Evolutionary conservation across 2,113 vertebrate genomes (phyloP).

Genomic region (Oncorhynchus masou): DNA sequence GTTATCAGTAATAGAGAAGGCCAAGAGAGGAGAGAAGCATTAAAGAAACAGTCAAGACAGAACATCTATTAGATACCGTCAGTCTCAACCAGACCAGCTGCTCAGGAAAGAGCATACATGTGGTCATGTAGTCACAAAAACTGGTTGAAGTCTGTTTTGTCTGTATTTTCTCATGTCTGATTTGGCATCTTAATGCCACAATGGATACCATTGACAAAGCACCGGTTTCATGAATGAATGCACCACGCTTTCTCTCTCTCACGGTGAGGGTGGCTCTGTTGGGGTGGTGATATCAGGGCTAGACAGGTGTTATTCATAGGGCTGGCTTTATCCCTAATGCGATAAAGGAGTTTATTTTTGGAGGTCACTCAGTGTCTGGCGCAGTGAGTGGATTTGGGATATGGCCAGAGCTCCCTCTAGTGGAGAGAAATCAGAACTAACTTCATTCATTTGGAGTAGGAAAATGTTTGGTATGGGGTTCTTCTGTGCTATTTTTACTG

Average conservation of each 20-base stretch:
- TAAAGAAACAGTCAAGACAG: neutral
- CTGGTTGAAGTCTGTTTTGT: neutral
- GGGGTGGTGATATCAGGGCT: neutral
- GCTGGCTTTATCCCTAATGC: neutral
- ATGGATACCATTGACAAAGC: neutral
- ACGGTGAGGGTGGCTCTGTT: neutral
- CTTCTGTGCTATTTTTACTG: too few relatives aligned
- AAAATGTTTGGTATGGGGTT: too few relatives aligned
- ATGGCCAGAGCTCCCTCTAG: constrained; percentile 28
- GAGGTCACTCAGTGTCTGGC: neutral
- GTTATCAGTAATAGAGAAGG: neutral
- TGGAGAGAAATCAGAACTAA: constrained; percentile 16
- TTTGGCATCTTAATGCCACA: neutral
- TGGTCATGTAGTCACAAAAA: neutral
- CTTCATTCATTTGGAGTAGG: neutral
- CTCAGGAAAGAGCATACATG: neutral
- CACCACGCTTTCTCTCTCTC: neutral
- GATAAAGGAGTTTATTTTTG: constrained; percentile 11
- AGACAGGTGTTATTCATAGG: neutral
- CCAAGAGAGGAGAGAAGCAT: neutral
- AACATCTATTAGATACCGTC: neutral
- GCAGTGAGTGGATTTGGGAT: neutral
- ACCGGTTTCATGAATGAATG: too few relatives aligned
- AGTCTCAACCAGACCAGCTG: neutral
- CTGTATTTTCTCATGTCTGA: neutral